phyloP scores from a whole-genome alignment of 2,113 vertebrate species.

The Microcebus griseorufus region DNA sequence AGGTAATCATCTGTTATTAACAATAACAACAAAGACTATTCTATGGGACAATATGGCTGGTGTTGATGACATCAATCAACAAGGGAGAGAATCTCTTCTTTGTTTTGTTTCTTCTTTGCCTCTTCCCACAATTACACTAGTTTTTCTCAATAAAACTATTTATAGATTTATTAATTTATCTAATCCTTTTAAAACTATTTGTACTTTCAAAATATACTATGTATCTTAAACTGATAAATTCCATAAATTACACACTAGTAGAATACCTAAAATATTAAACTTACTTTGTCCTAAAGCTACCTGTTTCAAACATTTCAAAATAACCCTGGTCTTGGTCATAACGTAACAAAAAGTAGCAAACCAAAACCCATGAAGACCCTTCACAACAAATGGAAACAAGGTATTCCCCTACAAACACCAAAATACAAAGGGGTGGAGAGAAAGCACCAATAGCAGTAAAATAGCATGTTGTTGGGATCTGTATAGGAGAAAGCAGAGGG shows the following conservation, averaged over 20 bases:
- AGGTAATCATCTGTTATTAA: background rate
- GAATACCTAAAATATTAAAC: background rate
- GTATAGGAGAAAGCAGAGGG: background rate
- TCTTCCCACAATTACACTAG: background rate
- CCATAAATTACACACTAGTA: background rate
- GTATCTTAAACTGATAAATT: background rate
- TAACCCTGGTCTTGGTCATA: background rate
- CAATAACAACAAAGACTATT: background rate
- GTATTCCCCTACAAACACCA: background rate
- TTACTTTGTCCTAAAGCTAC: background rate
- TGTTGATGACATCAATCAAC: background rate
- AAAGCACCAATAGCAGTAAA: background rate
- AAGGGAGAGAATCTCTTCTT: background rate
- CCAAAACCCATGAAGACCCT: background rate
- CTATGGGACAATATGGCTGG: background rate
- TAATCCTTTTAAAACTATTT: background rate
- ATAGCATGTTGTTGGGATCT: background rate
- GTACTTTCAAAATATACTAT: background rate
- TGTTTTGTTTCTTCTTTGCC: background rate
- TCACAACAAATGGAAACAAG: background rate
- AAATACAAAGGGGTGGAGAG: background rate
- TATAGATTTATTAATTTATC: background rate
- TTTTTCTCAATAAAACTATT: background rate
- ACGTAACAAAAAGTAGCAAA: background rate
- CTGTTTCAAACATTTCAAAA: background rate